Evolutionary conservation across 2,888 invertebrate species (phyloP).

Genomic region (Tuberolachnus salignus): DNA sequence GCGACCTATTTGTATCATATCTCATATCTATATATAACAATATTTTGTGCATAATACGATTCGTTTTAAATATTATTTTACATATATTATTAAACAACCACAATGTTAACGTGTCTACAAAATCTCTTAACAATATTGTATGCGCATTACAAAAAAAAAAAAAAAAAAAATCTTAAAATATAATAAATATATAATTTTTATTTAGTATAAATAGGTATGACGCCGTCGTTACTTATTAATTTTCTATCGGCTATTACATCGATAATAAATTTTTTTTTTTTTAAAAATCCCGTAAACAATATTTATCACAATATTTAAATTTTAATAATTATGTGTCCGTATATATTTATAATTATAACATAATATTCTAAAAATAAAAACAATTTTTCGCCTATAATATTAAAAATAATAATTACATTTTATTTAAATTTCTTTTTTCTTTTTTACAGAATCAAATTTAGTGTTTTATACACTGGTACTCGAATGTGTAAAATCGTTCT

Average conservation of each 20-base stretch:
- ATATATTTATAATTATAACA: too few species aligned
- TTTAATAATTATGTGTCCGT: constrained; percentile 20
- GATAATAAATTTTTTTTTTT: neutral
- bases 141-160: constrained; percentile 17
- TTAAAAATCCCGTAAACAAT: constrained; percentile 45
- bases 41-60: constrained; percentile 35
- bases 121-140: neutral
- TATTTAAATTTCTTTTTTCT: too few species aligned
- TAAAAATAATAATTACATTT: constrained; percentile 24
- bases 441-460: constrained; percentile 13
- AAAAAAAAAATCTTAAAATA: neutral
- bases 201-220: constrained; percentile 42
- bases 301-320: constrained; percentile 53
- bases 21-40: neutral
- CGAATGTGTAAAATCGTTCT: constrained; percentile 7
- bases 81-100: constrained; percentile 25
- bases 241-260: constrained; percentile 20
- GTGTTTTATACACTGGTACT: constrained; percentile 35
- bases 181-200: constrained; percentile 5
- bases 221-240: constrained; percentile 28
- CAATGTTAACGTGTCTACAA: constrained; percentile 19
- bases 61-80: constrained; percentile 29
- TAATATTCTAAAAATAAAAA: constrained; percentile 42
- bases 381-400: neutral
- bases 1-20: constrained; percentile 24